Conservation (phyloP, 2,113 vertebrate genomes). For the Corythornis madagascariensis region DNA sequence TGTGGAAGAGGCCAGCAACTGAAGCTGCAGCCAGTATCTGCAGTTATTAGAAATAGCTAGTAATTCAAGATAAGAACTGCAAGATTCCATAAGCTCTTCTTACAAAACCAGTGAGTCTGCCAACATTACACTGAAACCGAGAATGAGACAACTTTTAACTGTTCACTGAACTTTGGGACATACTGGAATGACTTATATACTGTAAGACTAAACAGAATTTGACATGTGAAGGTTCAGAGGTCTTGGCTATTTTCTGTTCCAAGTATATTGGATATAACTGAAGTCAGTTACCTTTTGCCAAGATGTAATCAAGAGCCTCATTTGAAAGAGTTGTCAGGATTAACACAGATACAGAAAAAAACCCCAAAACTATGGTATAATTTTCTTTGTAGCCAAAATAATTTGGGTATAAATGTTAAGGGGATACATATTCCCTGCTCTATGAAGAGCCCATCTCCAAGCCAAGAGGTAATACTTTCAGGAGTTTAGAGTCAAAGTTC, state of each 20-base stretch:
- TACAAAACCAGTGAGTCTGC: background rate
- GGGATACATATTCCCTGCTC: background rate
- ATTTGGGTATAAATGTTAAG: background rate
- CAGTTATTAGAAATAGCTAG: slow-evolving; percentile 6
- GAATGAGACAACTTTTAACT: slow-evolving; percentile 9
- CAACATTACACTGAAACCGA: background rate
- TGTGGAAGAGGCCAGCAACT: background rate
- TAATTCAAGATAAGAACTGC: slow-evolving; percentile 7
- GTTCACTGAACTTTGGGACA: slow-evolving; percentile 20
- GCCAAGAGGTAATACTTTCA: slow-evolving; percentile 1
- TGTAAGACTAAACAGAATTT: slow-evolving; percentile 10
- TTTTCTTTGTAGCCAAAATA: slow-evolving; percentile 11
- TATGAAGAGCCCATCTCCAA: background rate
- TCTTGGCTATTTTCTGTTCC: slow-evolving; percentile 19
- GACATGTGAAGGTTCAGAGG: background rate
- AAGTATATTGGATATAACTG: background rate
- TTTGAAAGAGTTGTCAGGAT: slow-evolving; percentile 24
- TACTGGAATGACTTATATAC: background rate
- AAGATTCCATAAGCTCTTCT: slow-evolving; percentile 11
- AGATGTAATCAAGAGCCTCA: background rate
- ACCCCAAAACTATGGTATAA: background rate
- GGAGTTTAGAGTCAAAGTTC: background rate
- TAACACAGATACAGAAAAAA: background rate
- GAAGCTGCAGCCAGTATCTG: background rate
- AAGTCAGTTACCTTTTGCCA: slow-evolving; percentile 25